Conservation (phyloP, 2,113 vertebrate species). For the Connochaetes taurinus region DNA sequence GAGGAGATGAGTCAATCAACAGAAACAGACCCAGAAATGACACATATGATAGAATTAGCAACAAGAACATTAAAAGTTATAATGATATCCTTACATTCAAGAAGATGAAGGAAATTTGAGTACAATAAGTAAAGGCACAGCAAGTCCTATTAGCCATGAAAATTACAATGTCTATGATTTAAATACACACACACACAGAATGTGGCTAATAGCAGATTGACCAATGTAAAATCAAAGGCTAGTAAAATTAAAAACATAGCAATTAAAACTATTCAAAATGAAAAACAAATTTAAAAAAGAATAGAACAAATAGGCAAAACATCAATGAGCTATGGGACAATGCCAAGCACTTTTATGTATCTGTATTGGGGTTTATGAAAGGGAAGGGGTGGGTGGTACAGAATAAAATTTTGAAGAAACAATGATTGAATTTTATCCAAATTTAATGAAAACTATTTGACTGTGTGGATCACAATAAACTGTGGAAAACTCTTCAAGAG, state of each 20-base stretch:
- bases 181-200: background rate
- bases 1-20: background rate
- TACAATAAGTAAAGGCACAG: background rate
- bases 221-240: background rate
- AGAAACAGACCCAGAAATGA: background rate
- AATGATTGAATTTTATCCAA: background rate
- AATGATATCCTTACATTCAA: background rate
- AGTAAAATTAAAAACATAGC: background rate
- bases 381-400: background rate
- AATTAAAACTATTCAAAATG: background rate
- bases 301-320: background rate
- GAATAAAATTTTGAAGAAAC: background rate
- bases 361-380: background rate
- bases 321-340: background rate
- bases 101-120: background rate
- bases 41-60: background rate
- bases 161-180: background rate
- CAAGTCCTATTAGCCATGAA: background rate
- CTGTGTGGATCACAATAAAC: no score
- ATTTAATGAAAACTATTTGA: background rate
- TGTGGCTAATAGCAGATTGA: background rate
- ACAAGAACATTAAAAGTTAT: background rate
- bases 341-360: background rate
- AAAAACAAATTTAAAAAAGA: background rate
- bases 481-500: no score